Conservation (phyloP, 2,888 invertebrate genomes). For the Drosophila nr. fundita region DNA sequence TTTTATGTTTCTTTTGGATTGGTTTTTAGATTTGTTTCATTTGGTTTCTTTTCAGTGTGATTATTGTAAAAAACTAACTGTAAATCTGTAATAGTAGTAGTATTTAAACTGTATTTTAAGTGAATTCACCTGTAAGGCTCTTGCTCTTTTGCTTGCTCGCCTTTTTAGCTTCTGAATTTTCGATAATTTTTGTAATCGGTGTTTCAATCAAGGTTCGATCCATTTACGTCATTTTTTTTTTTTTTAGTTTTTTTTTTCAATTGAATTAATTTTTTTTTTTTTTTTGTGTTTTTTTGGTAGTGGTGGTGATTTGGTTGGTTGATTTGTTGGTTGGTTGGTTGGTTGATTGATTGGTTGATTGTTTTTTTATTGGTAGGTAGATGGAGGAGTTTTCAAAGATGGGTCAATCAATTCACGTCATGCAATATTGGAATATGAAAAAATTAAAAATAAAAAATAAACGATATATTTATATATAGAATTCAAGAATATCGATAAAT, state of each 20-base stretch:
- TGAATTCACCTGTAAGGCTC: slow-evolving; percentile 93
- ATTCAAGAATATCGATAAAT: slow-evolving; percentile 50
- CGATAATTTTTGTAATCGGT: slow-evolving; percentile 38
- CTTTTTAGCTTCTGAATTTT: slow-evolving; percentile 95
- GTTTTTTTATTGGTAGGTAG: slow-evolving; percentile 60
- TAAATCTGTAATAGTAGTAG: slow-evolving; percentile 7
- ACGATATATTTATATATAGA: slow-evolving; percentile 33
- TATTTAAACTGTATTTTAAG: slow-evolving; percentile 18
- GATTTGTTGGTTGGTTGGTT: slow-evolving; percentile 38
- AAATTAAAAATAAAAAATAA: slow-evolving; percentile 68
- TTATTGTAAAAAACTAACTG: slow-evolving; percentile 4
- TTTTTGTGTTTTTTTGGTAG: slow-evolving; percentile 40
- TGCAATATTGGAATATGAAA: slow-evolving; percentile 80
- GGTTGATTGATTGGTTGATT: slow-evolving; percentile 34
- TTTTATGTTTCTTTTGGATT: background rate
- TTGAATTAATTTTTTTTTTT: slow-evolving; percentile 43
- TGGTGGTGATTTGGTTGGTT: slow-evolving; percentile 42
- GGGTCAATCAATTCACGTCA: slow-evolving; percentile 82
- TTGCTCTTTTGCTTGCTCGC: slow-evolving; percentile 93
- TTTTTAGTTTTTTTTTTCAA: slow-evolving; percentile 21
- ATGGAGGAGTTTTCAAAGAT: slow-evolving; percentile 71
- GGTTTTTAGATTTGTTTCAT: background rate
- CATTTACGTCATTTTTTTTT: slow-evolving; percentile 21
- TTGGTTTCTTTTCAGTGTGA: background rate
- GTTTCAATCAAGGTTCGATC: slow-evolving; percentile 34